phyloP scores from a whole-genome alignment of 2,888 invertebrate species.

The Apotomis betuletana region DNA sequence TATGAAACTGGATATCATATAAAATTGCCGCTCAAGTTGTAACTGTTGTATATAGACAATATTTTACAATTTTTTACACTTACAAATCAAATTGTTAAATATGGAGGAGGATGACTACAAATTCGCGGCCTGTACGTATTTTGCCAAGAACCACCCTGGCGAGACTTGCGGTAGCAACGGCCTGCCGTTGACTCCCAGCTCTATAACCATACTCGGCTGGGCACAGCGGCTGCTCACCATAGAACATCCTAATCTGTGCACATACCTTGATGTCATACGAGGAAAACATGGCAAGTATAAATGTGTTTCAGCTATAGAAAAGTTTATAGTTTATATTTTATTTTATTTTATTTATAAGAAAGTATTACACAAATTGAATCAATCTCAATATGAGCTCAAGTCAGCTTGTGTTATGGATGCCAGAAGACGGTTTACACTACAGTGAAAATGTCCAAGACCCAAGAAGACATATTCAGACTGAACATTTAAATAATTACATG shows the following conservation, averaged over 20 bases:
- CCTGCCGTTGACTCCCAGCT: slow-evolving; percentile 97
- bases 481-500: no score
- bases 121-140: slow-evolving; percentile 95
- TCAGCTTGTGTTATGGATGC: no score
- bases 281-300: slow-evolving; percentile 93
- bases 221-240: slow-evolving; percentile 92
- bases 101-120: slow-evolving; percentile 64
- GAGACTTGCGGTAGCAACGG: slow-evolving; percentile 98
- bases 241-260: slow-evolving; percentile 91
- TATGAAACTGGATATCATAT: not conserved
- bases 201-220: slow-evolving; percentile 95
- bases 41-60: not conserved
- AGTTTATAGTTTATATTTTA: no score
- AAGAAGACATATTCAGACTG: no score
- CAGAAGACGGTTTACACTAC: no score
- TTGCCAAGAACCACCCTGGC: slow-evolving; percentile 94
- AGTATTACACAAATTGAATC: no score
- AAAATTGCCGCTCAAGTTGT: no score
- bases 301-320: no score
- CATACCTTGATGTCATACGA: slow-evolving; percentile 95
- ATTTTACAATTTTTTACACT: not conserved
- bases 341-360: no score
- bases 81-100: slow-evolving; percentile 46
- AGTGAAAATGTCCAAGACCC: no score
- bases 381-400: no score